A percentile compares a stretch with the other conserved stretches of the same genome.
Conservation (phyloP, 2,888 invertebrate genomes). For the Scaptomyza flava region DNA sequence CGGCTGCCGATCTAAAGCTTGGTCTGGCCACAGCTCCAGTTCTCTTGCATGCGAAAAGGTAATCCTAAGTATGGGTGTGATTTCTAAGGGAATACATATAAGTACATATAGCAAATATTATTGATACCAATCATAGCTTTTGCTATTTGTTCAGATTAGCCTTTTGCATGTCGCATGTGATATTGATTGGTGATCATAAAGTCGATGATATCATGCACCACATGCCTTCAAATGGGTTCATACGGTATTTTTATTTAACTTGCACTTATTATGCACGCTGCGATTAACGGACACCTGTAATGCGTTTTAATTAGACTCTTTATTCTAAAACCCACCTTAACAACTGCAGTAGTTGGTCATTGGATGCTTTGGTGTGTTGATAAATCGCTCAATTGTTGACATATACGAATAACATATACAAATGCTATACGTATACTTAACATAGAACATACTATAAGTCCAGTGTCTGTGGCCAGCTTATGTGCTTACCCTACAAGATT, state of each 20-base stretch:
- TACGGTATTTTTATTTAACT: background rate
- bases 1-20: constrained; percentile 96
- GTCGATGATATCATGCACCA: constrained; percentile 59
- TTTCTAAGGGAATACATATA: too few species aligned
- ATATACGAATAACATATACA: too few species aligned
- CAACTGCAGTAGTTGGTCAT: too few species aligned
- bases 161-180: background rate
- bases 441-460: too few species aligned
- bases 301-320: constrained; percentile 46
- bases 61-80: constrained; percentile 44
- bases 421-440: too few species aligned
- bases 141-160: constrained; percentile 32
- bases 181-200: constrained; percentile 11
- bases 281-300: constrained; percentile 58
- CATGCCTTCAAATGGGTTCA: constrained; percentile 45
- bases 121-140: constrained; percentile 1
- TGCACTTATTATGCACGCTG: constrained; percentile 66
- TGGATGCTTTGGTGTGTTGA: too few species aligned
- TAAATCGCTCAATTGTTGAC: too few species aligned
- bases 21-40: constrained; percentile 99
- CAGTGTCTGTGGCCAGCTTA: too few species aligned
- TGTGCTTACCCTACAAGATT: background rate
- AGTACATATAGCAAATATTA: constrained; percentile 6
- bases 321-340: background rate
- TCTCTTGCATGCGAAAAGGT: constrained; percentile 97